Percentiles rank a stretch among this genome's conserved stretches.
Evolutionary conservation across 2,113 vertebrate genomes (phyloP).

Genomic region (Oreochromis tanganicae): DNA sequence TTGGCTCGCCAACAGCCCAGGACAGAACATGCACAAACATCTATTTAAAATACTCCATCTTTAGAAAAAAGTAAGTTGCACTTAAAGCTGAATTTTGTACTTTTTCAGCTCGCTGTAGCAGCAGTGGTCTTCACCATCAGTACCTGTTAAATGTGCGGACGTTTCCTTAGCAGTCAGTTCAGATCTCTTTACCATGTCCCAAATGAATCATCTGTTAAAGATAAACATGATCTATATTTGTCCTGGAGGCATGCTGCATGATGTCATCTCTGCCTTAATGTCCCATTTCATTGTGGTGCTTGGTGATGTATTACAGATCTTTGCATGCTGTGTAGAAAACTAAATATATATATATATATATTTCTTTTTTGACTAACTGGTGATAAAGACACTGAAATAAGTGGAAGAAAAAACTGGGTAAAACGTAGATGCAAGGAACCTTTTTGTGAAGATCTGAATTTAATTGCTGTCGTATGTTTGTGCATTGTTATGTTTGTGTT

Average conservation of each 20-base stretch:
- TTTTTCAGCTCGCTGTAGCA: neutral
- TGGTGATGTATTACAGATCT: constrained; percentile 56
- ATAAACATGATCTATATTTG: constrained; percentile 73
- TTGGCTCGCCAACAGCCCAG: constrained; percentile 7
- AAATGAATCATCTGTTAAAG: constrained; percentile 61
- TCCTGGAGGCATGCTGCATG: constrained; percentile 52
- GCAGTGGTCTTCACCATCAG: neutral
- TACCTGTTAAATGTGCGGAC: neutral
- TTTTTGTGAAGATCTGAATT: neutral
- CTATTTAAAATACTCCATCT: constrained; percentile 42
- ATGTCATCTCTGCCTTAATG: constrained; percentile 58
- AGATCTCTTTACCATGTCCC: constrained; percentile 54
- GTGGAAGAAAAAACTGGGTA: neutral
- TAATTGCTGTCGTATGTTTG: neutral
- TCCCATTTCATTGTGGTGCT: constrained; percentile 59
- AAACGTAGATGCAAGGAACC: neutral
- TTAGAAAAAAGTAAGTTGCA: neutral
- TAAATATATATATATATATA: neutral
- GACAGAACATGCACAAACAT: constrained; percentile 49
- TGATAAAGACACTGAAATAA: neutral
- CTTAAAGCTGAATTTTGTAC: neutral
- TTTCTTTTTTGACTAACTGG: neutral
- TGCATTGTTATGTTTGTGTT: neutral
- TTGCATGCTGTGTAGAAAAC: constrained; percentile 9
- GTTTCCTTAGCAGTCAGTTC: constrained; percentile 14